Evolutionary conservation across 1,140 invertebrate species (phyloP), one percentile per base, ranked within the genome.

Genomic region (Theocolax elegans): DNA sequence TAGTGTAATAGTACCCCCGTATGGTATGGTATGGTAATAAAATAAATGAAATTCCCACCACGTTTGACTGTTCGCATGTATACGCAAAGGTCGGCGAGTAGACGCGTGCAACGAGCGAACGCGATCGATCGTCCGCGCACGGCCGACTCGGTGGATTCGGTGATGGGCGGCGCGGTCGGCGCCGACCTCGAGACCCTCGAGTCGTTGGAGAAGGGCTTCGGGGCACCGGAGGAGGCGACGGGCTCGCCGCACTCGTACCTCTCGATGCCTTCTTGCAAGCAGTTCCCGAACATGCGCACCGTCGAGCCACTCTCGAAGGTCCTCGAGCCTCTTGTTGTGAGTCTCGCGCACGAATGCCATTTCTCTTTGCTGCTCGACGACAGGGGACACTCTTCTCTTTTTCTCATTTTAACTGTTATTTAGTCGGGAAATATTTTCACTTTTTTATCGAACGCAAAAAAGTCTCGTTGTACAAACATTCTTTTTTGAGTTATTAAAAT

Each of bases 231-330:
- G 4, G 83, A 85, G 59, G 72, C 72, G 12, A 74, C 79, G 13
- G 77, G 79, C 13, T 86, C 84, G 0, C 91, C 92, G 0, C 91
- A 91, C 72, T 92, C 91, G 0, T 92, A 91, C 73, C 87, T 94
- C 2, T 94, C 92, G 0, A 94, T 94, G 93, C 92, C 92, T 13
- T 93, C 92, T 8, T 91, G 93, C 13, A 91, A 91, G 71, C 89
- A 91, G 15, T 95, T 94, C 79, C 93, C 93, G 69, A 91, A 89
- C 75, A 89, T 90, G 48, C 89, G 89, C 76, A 88, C 87, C 58
- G 90, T 92, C 1, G 92, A 93, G 77, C 92, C 93, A 0, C 80
- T 94, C 10, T 91, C 90, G 38, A 89, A 90, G 70, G 91, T 94
- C n/a, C 83, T 94, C 12, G 92, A 94, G 77, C 91, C 92, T 3